Base-by-base conservation (phyloP, 2,113 vertebrate species). In the Pimephales promelas region DNA sequence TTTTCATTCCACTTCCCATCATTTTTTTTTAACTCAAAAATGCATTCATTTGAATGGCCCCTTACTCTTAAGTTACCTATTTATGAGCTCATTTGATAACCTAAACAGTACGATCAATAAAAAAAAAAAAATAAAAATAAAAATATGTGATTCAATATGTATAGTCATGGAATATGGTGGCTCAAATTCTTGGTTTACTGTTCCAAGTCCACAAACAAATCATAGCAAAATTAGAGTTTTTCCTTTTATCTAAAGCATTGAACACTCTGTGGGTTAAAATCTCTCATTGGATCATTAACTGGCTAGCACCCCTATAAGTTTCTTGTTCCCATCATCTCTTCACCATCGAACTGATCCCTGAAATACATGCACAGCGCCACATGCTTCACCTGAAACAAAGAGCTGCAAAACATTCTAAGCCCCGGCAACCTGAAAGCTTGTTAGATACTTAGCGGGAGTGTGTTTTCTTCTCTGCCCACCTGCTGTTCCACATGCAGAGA, bases 361-460 rank as follows among this genome's bases (percentile, higher is more conserved):
- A 59, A 78, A 78, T 56, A 43, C 52, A 70, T 78, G 74, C 45
- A 76, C 72, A 13, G 73, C 68, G 7, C 49, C 80, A 20, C 66
- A 76, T 82, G 73, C 26, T 31, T 77, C 57, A 34, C 47, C 73
- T 28, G 43, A 78, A 70, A 85, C 72, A 77, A 85, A 85, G 49
- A 54, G 28, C 72, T 18, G 52, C 24, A 52, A 24, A 77, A 62
- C 31, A 76, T 77, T 59, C 36, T 47, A n/a, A 61, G 28, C 49
- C 36, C 24, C 2, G 52, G 61, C 72, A 61, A 77, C 73, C 36
- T 47, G 49, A 66, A 20, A 57, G 71, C 72, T 77, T 82, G 79
- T 85, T 82, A 82, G 81, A 82, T 68, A 77, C 79, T 75, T 68
- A 82, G 71, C 24, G 16, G 72, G 72, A 61, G 62, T 82, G 72